Evolutionary conservation across 2,113 vertebrate species (phyloP).

Genomic region (Nothoprocta pentlandii): DNA sequence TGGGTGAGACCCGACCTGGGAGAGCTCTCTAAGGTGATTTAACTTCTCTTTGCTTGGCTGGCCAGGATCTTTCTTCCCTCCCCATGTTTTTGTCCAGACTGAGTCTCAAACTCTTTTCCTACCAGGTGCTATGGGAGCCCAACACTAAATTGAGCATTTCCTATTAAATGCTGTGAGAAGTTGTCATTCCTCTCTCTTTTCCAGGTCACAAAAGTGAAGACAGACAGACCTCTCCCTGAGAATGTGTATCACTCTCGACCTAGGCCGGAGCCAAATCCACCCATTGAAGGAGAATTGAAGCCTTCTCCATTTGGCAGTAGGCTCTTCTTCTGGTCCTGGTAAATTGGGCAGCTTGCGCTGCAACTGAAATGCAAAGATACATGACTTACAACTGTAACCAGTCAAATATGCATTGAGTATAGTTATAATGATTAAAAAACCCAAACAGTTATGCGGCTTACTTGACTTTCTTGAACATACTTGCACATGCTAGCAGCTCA

Average conservation of each 20-base stretch:
- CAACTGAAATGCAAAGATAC: not conserved
- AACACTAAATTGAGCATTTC: not conserved
- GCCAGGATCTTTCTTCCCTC: not conserved
- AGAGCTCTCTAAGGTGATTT: constrained; percentile 92
- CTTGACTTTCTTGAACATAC: constrained; percentile 66
- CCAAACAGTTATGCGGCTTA: constrained; percentile 53
- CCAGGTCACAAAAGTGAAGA: constrained; percentile 97
- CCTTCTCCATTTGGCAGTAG: constrained; percentile 90
- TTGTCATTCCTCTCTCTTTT: not conserved
- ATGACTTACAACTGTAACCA: constrained; percentile 7
- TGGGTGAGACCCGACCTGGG: constrained; percentile 94
- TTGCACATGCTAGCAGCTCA: not conserved
- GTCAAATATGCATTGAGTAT: not conserved
- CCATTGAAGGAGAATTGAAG: constrained; percentile 84
- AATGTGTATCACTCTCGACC: constrained; percentile 89
- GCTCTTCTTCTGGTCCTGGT: constrained; percentile 91
- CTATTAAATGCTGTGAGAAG: not conserved
- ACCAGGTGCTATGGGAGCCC: rapidly evolving
- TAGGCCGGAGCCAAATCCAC: constrained; percentile 87
- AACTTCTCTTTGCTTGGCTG: rapidly evolving
- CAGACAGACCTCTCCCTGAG: constrained; percentile 88
- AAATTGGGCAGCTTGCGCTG: constrained; percentile 18
- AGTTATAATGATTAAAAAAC: constrained; percentile 67
- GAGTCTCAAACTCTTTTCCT: not conserved
- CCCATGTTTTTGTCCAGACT: rapidly evolving